Evolutionary conservation across 2,888 invertebrate genomes (phyloP), one percentile per base, ranked within the genome.

Genomic region (Digitonthophagus gazella): DNA sequence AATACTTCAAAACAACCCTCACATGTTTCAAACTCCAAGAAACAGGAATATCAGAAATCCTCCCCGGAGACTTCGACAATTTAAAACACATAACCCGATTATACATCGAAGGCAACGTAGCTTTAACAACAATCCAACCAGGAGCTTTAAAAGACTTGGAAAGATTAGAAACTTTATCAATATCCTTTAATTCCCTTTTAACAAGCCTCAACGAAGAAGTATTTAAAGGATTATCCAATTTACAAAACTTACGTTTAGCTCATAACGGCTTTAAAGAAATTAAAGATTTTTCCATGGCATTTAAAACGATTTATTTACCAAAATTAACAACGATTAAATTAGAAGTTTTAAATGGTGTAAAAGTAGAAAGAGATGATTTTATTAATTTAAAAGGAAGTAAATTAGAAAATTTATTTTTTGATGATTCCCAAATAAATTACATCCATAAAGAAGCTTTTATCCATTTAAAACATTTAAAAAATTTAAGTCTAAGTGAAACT

Each of bases 311-410:
- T 16, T 84, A 85, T 72, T 76, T 89, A 68, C 86, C 86, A 44
- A 86, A 87, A 76, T 88, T 88, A n/a, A n/a, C n/a, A 55, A 82
- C 81, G 65, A 77, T 89, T 16, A 85, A 85, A 72, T 76, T 89
- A 68, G 86, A 86, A 44, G 86, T 87, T 76, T 88, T 88, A 76
- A 78, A 79, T 2, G 85, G 88, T 58, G 81, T 82, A 68, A 74
- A 73, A 2, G 84, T 89, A 6, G 74, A 79, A 0, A 79, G 82
- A 69, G 71, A 81, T 15, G 84, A 86, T 58, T 88, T 88, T 71
- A 64, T 71, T 8, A 77, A 83, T 0, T 85, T 89, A 85, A 74
- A 74, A 64, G 85, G 84, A 1, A 83, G 84, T 1, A 71, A 69
- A 1, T 74, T 89, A 20, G 78, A 79, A 68, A 84, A 83, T 74